phyloP scores from a whole-genome alignment of 2,113 vertebrate genomes.

The Tenebrosternarchus preto region DNA sequence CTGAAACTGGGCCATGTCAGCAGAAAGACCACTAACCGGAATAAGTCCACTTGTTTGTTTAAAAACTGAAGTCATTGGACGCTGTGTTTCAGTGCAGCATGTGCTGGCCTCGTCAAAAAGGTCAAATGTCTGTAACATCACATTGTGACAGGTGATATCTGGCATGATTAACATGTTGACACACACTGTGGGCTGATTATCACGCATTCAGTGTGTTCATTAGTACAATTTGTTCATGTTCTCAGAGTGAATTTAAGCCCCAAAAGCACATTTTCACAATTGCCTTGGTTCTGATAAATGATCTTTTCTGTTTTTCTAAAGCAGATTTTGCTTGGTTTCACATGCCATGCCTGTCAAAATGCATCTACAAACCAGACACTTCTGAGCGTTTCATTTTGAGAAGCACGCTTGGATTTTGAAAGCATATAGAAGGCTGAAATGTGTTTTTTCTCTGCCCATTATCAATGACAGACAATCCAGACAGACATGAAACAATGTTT shows the following conservation, averaged over 20 bases:
- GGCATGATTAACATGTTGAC: neutral
- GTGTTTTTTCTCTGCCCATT: neutral
- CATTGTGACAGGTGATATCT: slow-evolving; percentile 47
- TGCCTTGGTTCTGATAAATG: neutral
- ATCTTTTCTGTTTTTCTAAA: neutral
- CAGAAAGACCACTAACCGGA: slow-evolving; percentile 34
- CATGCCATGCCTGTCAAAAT: neutral
- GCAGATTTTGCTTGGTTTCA: neutral
- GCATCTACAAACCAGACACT: neutral
- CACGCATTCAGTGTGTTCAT: neutral
- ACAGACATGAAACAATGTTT: neutral
- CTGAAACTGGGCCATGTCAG: slow-evolving; percentile 31
- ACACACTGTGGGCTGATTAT: neutral
- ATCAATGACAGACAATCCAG: neutral
- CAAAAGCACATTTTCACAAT: neutral
- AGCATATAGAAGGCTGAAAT: neutral
- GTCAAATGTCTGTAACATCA: slow-evolving; percentile 53
- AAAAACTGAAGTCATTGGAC: slow-evolving; percentile 44
- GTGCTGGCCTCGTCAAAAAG: slow-evolving; percentile 44
- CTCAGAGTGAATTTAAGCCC: neutral
- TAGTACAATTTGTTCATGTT: neutral
- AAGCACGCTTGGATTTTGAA: slow-evolving; percentile 1
- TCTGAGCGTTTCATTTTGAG: slow-evolving; percentile 8
- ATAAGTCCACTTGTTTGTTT: slow-evolving; percentile 44
- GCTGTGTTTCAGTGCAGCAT: slow-evolving; percentile 44